Conservation (phyloP, 2,888 invertebrate species). For the Lamellibrachia satsuma region DNA sequence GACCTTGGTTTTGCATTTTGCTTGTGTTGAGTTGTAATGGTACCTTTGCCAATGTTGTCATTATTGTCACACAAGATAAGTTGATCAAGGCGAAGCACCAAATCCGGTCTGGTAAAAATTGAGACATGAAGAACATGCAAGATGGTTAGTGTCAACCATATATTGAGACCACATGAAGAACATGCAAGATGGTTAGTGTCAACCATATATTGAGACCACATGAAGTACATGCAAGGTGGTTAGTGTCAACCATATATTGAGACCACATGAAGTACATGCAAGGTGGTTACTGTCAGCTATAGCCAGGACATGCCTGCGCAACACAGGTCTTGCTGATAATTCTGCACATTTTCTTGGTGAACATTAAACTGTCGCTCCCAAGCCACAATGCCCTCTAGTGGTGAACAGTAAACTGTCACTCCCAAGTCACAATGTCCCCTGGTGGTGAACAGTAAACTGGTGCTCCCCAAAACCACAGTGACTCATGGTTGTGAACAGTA, state of each 20-base stretch:
- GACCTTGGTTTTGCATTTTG: neutral
- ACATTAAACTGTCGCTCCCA: neutral
- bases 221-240: neutral
- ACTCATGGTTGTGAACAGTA: neutral
- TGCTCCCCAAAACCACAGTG: neutral
- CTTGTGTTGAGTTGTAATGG: neutral
- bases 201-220: neutral
- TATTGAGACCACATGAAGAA: no score
- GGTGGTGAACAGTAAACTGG: neutral
- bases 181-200: no score
- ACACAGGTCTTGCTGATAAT: no score
- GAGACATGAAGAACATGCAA: neutral
- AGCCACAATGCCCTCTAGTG: neutral
- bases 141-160: neutral
- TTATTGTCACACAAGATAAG: neutral
- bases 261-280: no score
- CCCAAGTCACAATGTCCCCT: neutral
- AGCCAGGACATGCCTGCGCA: no score
- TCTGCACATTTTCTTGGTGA: no score
- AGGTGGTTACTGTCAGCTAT: no score
- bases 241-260: no score
- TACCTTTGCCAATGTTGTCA: slow-evolving; percentile 3
- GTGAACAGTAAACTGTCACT: neutral
- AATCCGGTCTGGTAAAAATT: neutral
- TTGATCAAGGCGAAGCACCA: neutral